phyloP scores from a whole-genome alignment of 2,888 invertebrate species.

The Magallana nippona region DNA sequence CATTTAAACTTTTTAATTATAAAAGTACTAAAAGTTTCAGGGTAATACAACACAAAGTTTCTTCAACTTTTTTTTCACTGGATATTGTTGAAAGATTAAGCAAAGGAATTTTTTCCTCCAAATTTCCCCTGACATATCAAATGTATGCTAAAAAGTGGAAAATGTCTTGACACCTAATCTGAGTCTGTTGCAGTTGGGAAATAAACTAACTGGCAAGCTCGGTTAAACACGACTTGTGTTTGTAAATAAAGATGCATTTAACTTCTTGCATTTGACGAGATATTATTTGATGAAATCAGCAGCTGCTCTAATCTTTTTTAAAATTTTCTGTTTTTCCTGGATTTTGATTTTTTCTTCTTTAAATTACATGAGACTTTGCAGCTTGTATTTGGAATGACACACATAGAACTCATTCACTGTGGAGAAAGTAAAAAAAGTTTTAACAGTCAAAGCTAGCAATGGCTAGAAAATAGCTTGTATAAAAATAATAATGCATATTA shows the following conservation, averaged over 20 bases:
- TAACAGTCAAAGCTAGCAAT: too few relatives aligned
- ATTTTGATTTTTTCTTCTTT: constrained; percentile 7
- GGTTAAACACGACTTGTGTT: constrained; percentile 25
- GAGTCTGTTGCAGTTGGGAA: constrained; percentile 18
- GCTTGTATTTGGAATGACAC: neutral
- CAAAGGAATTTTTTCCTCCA: neutral
- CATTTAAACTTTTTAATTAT: too few relatives aligned
- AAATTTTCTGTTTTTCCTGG: constrained; percentile 5
- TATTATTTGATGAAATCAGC: constrained; percentile 33
- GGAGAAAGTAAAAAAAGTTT: too few relatives aligned
- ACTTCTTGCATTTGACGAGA: constrained; percentile 35
- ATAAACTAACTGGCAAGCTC: constrained; percentile 21
- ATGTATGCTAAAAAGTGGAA: constrained; percentile 25
- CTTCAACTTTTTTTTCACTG: too few relatives aligned
- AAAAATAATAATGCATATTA: too few relatives aligned
- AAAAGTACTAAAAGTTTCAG: too few relatives aligned
- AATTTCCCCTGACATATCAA: constrained; percentile 17
- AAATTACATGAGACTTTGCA: constrained; percentile 22
- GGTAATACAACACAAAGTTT: too few relatives aligned
- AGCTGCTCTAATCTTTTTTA: constrained; percentile 29
- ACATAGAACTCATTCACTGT: too few relatives aligned
- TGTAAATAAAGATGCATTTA: constrained; percentile 35
- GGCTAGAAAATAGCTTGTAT: too few relatives aligned
- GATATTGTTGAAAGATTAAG: neutral
- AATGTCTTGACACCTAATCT: constrained; percentile 27